phyloP scores from a whole-genome alignment of 2,888 invertebrate genomes.

The Hipparchia sbordonii region DNA sequence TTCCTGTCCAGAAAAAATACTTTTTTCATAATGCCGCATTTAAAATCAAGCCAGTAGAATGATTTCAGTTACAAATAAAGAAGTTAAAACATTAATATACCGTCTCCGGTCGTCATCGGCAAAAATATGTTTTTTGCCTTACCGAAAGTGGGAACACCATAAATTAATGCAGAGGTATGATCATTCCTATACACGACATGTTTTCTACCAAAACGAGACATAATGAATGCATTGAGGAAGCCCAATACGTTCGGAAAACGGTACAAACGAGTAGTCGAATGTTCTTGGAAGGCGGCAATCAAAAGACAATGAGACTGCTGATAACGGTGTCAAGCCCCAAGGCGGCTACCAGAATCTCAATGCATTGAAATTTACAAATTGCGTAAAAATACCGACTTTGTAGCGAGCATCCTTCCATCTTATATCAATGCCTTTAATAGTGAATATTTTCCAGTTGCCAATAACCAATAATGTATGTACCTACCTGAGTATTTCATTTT shows the following conservation, averaged over 20 bases:
- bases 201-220: slow-evolving; percentile 61
- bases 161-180: slow-evolving; percentile 33
- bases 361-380: slow-evolving; percentile 62
- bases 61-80: no score
- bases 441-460: not conserved
- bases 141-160: slow-evolving; percentile 17
- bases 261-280: slow-evolving; percentile 74
- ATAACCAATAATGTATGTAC: no score
- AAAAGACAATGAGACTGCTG: slow-evolving; percentile 69
- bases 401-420: not conserved
- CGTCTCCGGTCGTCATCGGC: no score
- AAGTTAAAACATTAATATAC: no score
- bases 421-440: not conserved
- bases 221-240: slow-evolving; percentile 74
- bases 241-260: slow-evolving; percentile 66
- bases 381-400: slow-evolving; percentile 41
- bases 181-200: slow-evolving; percentile 39
- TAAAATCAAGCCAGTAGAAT: no score
- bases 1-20: no score
- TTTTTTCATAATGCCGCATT: no score
- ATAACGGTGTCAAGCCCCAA: slow-evolving; percentile 67
- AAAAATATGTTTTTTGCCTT: slow-evolving; percentile 4
- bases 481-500: no score
- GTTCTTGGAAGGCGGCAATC: slow-evolving; percentile 74
- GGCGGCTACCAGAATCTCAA: slow-evolving; percentile 50